phyloP scores from a whole-genome alignment of 2,888 invertebrate species.

The Rotaria magnacalcarata region DNA sequence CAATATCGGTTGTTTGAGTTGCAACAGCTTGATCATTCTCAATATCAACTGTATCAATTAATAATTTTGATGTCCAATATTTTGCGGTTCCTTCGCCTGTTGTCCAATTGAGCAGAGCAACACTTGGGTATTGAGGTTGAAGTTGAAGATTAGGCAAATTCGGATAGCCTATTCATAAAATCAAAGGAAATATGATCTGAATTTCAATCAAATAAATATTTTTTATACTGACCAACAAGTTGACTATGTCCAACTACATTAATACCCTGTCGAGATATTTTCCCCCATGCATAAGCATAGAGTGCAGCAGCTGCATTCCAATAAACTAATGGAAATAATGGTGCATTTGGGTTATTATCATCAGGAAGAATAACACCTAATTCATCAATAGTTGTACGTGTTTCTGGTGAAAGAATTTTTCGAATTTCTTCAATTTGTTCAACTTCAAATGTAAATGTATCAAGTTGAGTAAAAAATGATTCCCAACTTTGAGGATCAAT shows the following conservation, averaged over 20 bases:
- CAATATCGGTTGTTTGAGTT: not conserved
- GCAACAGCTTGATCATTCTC: not conserved
- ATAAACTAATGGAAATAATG: conserved; percentile 17
- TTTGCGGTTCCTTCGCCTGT: conserved; percentile 14
- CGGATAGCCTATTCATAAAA: conserved; percentile 31
- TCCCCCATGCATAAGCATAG: not conserved
- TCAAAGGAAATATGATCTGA: not conserved
- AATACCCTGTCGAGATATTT: not conserved
- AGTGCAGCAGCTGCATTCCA: conserved; percentile 35
- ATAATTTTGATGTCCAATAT: conserved; percentile 2
- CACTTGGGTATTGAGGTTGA: conserved; percentile 27
- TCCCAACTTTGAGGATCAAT: not conserved
- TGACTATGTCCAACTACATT: conserved; percentile 7
- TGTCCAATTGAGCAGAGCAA: conserved; percentile 1
- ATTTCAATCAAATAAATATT: too few relatives aligned
- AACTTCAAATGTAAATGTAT: not conserved
- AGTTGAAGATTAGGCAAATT: not conserved
- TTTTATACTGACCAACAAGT: conserved; percentile 3
- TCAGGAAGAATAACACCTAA: conserved; percentile 6
- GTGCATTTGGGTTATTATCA: conserved; percentile 29
- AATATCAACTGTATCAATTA: not conserved
- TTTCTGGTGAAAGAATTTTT: conserved; percentile 1
- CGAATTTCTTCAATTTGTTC: conserved; percentile 21
- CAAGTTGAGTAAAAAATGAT: not conserved
- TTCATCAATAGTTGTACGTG: conserved; percentile 24